Conservation (phyloP, 2,113 vertebrate genomes). For the Ctenodactylus gundi region DNA sequence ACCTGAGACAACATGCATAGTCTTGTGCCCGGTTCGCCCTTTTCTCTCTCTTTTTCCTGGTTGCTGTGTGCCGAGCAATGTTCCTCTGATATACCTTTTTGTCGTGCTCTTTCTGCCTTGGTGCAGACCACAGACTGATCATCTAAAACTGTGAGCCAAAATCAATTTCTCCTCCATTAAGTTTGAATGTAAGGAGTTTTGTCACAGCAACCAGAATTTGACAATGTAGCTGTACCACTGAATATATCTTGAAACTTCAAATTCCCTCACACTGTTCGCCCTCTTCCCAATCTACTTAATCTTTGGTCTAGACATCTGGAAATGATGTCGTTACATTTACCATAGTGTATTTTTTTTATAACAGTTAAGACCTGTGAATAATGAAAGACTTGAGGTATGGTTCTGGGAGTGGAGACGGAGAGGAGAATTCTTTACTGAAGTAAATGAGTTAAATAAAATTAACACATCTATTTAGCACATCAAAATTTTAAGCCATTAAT, state of each 20-base stretch:
- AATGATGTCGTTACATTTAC: not conserved
- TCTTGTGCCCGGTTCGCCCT: no score
- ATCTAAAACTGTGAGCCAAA: no score
- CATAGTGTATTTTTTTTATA: not conserved
- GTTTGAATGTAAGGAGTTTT: no score
- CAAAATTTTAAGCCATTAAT: not conserved
- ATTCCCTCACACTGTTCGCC: not conserved
- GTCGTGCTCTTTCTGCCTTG: no score
- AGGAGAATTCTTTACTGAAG: not conserved
- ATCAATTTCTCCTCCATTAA: no score
- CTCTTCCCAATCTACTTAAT: not conserved
- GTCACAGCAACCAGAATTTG: no score
- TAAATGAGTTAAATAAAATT: not conserved
- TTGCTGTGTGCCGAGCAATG: no score
- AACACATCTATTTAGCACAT: not conserved
- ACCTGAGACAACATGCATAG: no score
- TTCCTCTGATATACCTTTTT: no score
- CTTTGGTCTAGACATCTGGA: not conserved
- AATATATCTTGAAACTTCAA: not conserved
- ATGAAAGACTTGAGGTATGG: not conserved
- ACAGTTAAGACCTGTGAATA: not conserved
- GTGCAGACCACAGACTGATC: no score
- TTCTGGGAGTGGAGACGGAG: not conserved
- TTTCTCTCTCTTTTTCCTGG: no score
- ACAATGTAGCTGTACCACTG: no score